These are phyloP conservation scores for Podargus strigoides DNA, from an alignment of 2,797 vertebrate genomes.

Conservation along the genomic window DNA sequence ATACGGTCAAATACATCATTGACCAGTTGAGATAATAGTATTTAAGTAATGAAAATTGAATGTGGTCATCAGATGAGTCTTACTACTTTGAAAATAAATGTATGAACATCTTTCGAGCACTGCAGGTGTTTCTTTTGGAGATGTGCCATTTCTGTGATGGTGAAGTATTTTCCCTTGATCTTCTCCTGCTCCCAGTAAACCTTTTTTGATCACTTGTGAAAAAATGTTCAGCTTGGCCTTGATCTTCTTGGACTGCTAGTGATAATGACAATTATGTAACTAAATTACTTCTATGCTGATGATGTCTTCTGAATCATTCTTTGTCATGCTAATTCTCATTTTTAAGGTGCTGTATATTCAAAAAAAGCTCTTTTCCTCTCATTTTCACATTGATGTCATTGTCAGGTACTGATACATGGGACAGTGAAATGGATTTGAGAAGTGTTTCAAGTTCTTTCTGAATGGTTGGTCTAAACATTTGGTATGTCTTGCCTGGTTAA, in stretches of 20 bases:
- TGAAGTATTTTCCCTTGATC: neutral
- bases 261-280: neutral
- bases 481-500: neutral
- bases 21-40: neutral
- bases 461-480: neutral
- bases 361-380: neutral
- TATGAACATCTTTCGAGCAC: neutral
- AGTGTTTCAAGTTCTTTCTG: neutral
- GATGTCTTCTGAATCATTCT: neutral
- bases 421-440: neutral
- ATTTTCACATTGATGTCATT: neutral
- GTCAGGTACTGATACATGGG: neutral
- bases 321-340: neutral
- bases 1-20: neutral
- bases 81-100: neutral
- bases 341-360: neutral
- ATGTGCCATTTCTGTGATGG: neutral
- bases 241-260: neutral
- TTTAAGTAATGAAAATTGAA: slow-evolving; percentile 4
- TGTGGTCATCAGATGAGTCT: neutral
- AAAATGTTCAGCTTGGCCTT: neutral
- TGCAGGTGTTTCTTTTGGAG: neutral
- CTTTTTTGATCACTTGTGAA: neutral
- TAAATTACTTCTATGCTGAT: neutral
- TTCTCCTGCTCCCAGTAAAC: neutral